Conservation (phyloP, 2,888 invertebrate genomes). For the Prostheceraeus crozeri region DNA sequence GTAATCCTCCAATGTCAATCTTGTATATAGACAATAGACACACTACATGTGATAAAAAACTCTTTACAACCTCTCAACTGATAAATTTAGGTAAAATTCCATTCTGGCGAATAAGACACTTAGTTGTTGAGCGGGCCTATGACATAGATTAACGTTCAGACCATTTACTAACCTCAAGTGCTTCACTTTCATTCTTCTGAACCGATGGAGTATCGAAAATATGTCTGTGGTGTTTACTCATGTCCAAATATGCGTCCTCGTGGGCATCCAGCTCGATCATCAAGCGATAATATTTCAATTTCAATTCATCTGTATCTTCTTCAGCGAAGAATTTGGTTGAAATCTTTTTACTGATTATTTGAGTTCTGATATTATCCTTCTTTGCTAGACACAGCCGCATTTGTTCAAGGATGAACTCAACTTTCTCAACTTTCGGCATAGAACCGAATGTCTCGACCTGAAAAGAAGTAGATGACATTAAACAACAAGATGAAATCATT, state of each 20-base stretch:
- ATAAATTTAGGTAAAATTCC: no score
- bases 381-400: constrained; percentile 92
- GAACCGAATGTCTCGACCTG: constrained; percentile 90
- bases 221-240: constrained; percentile 90
- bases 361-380: constrained; percentile 89
- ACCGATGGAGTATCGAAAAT: constrained; percentile 73
- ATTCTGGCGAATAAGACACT: no score
- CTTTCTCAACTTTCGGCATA: constrained; percentile 92
- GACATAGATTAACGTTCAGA: no score
- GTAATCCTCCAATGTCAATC: no score
- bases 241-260: constrained; percentile 79
- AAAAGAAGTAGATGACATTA: no score
- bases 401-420: constrained; percentile 91
- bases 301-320: constrained; percentile 62
- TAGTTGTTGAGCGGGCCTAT: no score
- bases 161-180: not conserved
- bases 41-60: no score
- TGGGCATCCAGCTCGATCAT: constrained; percentile 95
- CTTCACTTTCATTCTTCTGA: constrained; percentile 55
- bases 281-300: constrained; percentile 68
- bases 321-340: constrained; percentile 93
- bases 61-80: no score
- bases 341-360: constrained; percentile 97
- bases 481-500: no score
- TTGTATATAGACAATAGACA: no score